Conservation (phyloP, 2,888 invertebrate species). For the Sinopyrophorus schimmeli region DNA sequence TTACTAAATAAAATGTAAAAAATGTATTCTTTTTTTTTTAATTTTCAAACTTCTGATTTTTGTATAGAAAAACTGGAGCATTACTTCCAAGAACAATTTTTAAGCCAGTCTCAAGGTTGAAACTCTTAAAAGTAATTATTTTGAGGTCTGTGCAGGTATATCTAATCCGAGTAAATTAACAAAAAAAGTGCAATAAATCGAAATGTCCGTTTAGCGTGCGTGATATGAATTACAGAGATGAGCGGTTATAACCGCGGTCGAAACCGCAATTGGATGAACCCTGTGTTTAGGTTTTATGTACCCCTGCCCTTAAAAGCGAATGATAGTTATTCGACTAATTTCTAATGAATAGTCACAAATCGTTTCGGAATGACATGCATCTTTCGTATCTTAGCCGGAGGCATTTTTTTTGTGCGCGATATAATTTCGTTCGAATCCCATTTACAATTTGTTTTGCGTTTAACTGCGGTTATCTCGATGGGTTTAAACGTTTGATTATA, state of each 20-base stretch:
- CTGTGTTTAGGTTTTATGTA: conserved; percentile 31
- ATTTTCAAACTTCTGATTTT: too few relatives aligned
- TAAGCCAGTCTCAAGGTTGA: too few relatives aligned
- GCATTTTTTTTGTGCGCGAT: conserved; percentile 35
- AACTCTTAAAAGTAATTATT: too few relatives aligned
- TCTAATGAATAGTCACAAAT: conserved; percentile 62
- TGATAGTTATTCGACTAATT: conserved; percentile 65
- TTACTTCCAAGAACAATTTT: too few relatives aligned
- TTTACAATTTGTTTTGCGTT: conserved; percentile 56
- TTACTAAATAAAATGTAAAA: too few relatives aligned
- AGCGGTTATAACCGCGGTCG: conserved; percentile 33
- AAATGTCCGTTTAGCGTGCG: conserved; percentile 18
- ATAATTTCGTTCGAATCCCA: conserved; percentile 53
- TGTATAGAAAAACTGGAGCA: too few relatives aligned
- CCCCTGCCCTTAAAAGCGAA: conserved; percentile 41
- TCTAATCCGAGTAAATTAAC: conserved; percentile 3
- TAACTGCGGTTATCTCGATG: conserved; percentile 52
- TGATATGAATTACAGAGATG: conserved; percentile 26
- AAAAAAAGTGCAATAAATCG: conserved; percentile 16
- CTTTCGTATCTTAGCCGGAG: conserved; percentile 39
- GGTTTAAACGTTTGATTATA: conserved; percentile 55
- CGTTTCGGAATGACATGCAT: conserved; percentile 53
- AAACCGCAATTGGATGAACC: conserved; percentile 38
- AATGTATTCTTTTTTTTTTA: too few relatives aligned
- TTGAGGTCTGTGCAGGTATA: too few relatives aligned